phyloP scores from a whole-genome alignment of 64 coral and sea anemone species.

The Stichodactyla mertensii region DNA sequence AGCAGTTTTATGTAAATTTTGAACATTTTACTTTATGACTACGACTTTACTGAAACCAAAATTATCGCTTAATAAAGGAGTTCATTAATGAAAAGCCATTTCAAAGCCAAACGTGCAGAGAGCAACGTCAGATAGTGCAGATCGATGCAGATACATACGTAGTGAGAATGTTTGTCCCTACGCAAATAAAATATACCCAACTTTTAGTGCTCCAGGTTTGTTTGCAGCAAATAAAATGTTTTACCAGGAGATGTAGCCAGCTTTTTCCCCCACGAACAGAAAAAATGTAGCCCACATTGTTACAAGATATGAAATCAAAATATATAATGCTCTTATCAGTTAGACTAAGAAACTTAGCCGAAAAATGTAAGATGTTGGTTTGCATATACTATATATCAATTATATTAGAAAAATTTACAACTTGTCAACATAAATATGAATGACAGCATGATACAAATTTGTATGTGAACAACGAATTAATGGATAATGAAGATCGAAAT shows the following conservation, averaged over 20 bases:
- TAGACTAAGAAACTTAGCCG: not conserved
- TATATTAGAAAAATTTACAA: not conserved
- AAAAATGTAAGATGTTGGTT: not conserved
- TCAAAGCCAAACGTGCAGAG: not conserved
- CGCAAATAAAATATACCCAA: no score
- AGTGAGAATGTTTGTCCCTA: not conserved
- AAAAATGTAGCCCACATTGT: not conserved
- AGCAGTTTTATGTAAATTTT: no score
- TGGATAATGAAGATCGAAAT: not conserved
- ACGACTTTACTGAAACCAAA: no score
- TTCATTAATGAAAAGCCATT: not conserved
- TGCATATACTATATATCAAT: not conserved
- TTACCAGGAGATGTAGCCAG: no score
- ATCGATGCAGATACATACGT: not conserved
- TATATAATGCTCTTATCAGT: not conserved
- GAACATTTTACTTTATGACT: no score
- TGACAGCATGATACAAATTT: not conserved
- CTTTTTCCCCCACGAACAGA: not conserved
- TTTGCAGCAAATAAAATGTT: no score
- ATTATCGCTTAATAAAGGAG: no score
- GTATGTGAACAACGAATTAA: not conserved
- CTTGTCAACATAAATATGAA: not conserved
- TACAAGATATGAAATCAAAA: not conserved
- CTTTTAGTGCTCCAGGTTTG: no score
- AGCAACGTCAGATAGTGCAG: not conserved